These are phyloP conservation scores for Littorina saxatilis DNA, from an alignment of 1,140 invertebrate genomes.

Conservation along the genomic window DNA sequence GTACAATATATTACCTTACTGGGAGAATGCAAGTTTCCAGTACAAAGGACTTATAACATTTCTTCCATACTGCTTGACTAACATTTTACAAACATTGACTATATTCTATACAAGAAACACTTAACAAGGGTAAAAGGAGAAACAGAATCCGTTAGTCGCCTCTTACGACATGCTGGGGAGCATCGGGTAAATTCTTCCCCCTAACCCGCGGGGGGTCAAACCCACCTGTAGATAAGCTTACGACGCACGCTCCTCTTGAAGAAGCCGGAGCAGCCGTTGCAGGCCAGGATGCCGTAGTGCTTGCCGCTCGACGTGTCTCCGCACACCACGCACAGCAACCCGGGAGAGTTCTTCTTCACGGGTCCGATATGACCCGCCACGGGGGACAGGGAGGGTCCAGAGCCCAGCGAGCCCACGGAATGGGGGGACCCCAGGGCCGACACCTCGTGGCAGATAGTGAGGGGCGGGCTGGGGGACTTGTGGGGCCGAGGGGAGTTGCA, in stretches of 20 bases:
- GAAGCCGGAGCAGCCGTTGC: slow-evolving; percentile 99
- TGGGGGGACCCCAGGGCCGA: slow-evolving; percentile 18
- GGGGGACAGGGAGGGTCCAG: slow-evolving; percentile 16
- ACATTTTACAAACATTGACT: too few species aligned
- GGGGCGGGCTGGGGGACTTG: neutral
- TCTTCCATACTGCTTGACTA: too few species aligned
- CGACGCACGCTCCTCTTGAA: slow-evolving; percentile 98
- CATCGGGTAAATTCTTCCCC: too few species aligned
- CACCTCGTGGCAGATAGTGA: slow-evolving; percentile 14
- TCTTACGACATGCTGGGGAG: too few species aligned
- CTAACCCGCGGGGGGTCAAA: too few species aligned
- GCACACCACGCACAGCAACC: slow-evolving; percentile 90
- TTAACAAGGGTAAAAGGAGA: too few species aligned
- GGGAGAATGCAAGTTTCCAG: too few species aligned
- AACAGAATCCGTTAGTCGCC: too few species aligned
- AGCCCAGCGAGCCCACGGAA: slow-evolving; percentile 12
- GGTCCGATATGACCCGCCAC: slow-evolving; percentile 47
- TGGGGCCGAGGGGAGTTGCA: slow-evolving; percentile 20
- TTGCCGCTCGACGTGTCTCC: slow-evolving; percentile 98
- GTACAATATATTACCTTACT: too few species aligned
- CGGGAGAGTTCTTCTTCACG: slow-evolving; percentile 65
- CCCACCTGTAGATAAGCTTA: slow-evolving; percentile 97
- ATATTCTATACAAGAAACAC: too few species aligned
- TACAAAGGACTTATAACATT: too few species aligned
- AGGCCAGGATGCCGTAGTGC: slow-evolving; percentile 99